phyloP scores from a whole-genome alignment of 2,888 invertebrate genomes.

The Synanthedon andrenaeformis region DNA sequence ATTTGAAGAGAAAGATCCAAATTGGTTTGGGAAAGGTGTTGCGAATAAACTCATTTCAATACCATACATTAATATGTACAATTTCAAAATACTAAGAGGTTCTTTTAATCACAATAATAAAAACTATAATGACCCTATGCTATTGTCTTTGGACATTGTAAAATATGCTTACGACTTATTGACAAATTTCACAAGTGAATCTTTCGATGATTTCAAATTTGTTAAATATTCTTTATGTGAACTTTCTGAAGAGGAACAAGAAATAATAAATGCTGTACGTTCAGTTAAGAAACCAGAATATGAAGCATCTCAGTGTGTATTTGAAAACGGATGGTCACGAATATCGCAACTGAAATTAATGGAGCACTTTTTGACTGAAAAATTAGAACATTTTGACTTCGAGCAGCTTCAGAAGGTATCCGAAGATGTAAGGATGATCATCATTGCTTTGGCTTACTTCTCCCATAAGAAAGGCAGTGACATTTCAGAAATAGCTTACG shows the following conservation, averaged over 20 bases:
- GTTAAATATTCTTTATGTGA: not conserved
- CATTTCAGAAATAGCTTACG: conserved; percentile 13
- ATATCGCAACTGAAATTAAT: conserved; percentile 8
- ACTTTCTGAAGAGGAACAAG: not conserved
- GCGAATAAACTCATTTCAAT: conserved; percentile 11
- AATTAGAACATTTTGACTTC: conserved; percentile 10
- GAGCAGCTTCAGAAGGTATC: conserved; percentile 12
- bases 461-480: conserved; percentile 13
- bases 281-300: conserved; percentile 17
- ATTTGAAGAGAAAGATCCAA: conserved; percentile 9
- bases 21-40: conserved; percentile 23
- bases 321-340: conserved; percentile 28
- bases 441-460: conserved; percentile 24
- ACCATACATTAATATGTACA: conserved; percentile 13
- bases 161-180: conserved; percentile 28
- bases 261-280: not conserved
- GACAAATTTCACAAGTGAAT: conserved; percentile 16
- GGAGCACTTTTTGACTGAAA: conserved; percentile 15
- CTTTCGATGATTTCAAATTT: not conserved
- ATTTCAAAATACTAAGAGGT: conserved; percentile 6
- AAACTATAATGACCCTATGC: conserved; percentile 11
- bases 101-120: conserved; percentile 11
- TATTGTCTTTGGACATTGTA: conserved; percentile 22
- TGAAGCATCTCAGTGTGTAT: conserved; percentile 13
- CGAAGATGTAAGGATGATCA: conserved; percentile 17